Evolutionary conservation across 2,113 vertebrate genomes (phyloP), one percentile per base, ranked within the genome.

Genomic region (Tupaia chinensis): DNA sequence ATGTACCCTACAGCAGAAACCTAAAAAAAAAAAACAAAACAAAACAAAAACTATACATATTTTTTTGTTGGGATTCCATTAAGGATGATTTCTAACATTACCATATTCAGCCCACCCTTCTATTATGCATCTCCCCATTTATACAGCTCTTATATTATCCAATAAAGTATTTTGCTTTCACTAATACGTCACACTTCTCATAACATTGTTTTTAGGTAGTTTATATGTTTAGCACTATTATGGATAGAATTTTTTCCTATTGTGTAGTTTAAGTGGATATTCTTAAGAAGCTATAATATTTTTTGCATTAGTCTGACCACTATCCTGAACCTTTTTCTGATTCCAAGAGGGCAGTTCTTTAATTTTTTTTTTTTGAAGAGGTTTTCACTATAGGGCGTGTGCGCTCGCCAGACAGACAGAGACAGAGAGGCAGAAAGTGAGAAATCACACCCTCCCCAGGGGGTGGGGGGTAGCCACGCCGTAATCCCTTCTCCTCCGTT

Each of bases 11-110:
- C 44, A 44, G 44, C 44, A 44, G 44, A 44, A 44, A 44, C 44
- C 44, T 44, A 44, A 44, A 44, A 44, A 44, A 4, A 44, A 4
- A 44, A 44, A 44, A 44, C 3, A 44, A 44, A 44, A 44, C 3
- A 44, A 44, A 44, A 44, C 3, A 44, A 44, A 44, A 44, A 44
- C 44, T 44, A 44, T 44, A 44, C 44, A 44, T 44, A 44, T 44
- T 94, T 91, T 96, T 96, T 91, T 25, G 56, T n/a, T 78, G 19
- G 25, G 20, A 70, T 95, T 69, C 17, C 25, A 65, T 72, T 32
- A 54, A 70, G 25, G 13, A 56, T 0, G 68, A 4, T 23, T 82
- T 88, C 79, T 54, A 32, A 79, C 70, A 78, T 66, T 81, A 63
- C 29, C 87, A 25, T 83, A 17, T 32, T 66, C 32, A 87, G 20